Conservation (phyloP, 2,113 vertebrate genomes). For the Scartelaos histophorus region DNA sequence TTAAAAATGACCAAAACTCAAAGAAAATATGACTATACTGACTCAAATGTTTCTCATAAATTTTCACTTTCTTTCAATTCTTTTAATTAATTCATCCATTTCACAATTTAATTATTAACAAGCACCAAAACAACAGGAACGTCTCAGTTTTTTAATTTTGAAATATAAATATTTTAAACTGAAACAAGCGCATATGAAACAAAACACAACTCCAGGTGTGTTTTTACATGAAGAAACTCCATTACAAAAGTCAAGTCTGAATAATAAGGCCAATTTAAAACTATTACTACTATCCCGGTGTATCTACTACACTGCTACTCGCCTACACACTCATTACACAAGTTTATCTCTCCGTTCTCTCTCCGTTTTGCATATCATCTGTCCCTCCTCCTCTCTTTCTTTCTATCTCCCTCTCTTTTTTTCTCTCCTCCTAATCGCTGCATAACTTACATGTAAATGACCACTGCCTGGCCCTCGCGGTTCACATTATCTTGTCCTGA, state of each 20-base stretch:
- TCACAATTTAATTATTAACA: no score
- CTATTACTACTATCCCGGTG: not conserved
- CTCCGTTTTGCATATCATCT: not conserved
- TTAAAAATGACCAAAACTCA: no score
- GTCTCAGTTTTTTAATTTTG: no score
- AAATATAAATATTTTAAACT: no score
- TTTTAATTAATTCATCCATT: no score
- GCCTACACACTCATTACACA: not conserved
- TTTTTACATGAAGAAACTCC: not conserved
- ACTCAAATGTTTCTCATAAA: no score
- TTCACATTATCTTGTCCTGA: constrained; percentile 80
- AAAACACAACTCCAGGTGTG: no score
- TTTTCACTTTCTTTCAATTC: no score
- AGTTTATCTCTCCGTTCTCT: not conserved
- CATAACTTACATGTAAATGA: constrained; percentile 75
- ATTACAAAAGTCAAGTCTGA: not conserved
- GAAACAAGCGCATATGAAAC: no score
- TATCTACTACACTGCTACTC: not conserved
- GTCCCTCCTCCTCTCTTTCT: not conserved
- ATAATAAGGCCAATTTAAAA: not conserved
- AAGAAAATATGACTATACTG: no score
- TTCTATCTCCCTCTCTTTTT: not conserved
- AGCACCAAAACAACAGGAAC: no score
- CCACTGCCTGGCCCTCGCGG: constrained; percentile 63
- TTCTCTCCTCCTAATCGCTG: constrained; percentile 54